Evolutionary conservation across 2,113 vertebrate species (phyloP), one percentile per base, ranked within the genome.

Genomic region (Genyomyrus donnyi): DNA sequence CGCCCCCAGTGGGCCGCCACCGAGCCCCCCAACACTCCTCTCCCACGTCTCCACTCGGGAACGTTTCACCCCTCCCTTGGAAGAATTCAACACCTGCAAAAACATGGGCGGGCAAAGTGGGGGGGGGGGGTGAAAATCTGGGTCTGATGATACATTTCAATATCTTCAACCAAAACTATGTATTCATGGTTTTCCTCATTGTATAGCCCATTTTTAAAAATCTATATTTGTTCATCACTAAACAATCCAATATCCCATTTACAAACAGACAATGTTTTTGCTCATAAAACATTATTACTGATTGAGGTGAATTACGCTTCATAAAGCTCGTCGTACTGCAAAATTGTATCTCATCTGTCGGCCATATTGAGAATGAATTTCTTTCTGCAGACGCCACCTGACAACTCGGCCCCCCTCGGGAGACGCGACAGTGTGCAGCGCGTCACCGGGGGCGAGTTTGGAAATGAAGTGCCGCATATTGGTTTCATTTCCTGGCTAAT

Each of bases 1-100:
- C 0, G 96, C 95, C 19, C 97, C 95, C 3, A 95, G 94, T 0
- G 93, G 3, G 27, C 88, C 94, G 48, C 91, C 91, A 0, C 94
- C 94, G 48, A 97, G 88, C 0, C 93, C 95, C 19, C 97, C 96
- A 0, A 97, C 95, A 0, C 97, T 97, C 19, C 92, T 93, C 91
- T 97, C 97, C 97, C 97, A 97, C 90, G 93, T 96, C 92, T 97
- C 96, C 0, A 58, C 89, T 89, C 95, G 97, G n/a, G 88, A 93
- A 91, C 91, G 97, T 94, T 97, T 97, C 42, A 91, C 56, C 88
- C 93, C 90, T 91, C 91, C 90, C 15, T 87, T 58, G 2, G 92
- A 83, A 19, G 90, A 4, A 10, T 88, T 92, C 91, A 90, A 0
- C 90, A 50, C 50, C 96, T 96, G 90, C 1, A 24, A 85, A 91